Base-by-base conservation (phyloP, 2,888 invertebrate species). In the Steinernema carpocapsae region DNA sequence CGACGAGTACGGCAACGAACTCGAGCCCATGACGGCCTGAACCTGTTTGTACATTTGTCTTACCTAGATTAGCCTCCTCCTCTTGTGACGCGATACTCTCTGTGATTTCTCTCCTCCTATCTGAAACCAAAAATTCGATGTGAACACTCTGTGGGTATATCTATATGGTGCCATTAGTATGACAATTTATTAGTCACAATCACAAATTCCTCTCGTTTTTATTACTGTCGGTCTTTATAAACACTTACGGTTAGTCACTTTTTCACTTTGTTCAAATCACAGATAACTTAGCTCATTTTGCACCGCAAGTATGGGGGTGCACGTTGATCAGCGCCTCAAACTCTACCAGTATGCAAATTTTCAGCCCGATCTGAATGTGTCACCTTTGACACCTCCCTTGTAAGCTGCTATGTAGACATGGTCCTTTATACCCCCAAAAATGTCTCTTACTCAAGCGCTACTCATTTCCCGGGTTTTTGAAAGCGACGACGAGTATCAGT, bases 11-110 rank as follows among this genome's bases (percentile, higher is more conserved):
- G 64, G 64, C 14, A 64, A 64, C 64, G 64, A 64, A n/a, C 64
- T 64, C 3, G 64, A 64, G 14, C 64, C 64, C 3, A 64, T 64
- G 12, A 37, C 64, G 29, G 17, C 32, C 1, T 64, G 14, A 64
- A 64, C 29, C 29, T 64, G 64, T 64, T 64, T 64, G 64, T 64
- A 64, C 64, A 64, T 64, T 64, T 64, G 32, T 32, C 64, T 64
- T 26, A 26, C 14, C 17, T 64, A 64, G 29, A 17, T 6, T 64
- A 64, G 64, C 17, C 64, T 32, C 17, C 17, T 10, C 29, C 26
- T 32, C 17, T 32, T 4, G 3, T 17, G 29, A 26, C 56, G 10
- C 37, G 37, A 37, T 37, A 37, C 37, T 37, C 37, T 37, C 37
- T 37, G 37, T 37, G 37, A 37, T 37, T 37, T 37, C 17, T 64